These are phyloP conservation scores for Limnephilus auricula DNA, from an alignment of 2,888 invertebrate genomes.

Conservation along the genomic window DNA sequence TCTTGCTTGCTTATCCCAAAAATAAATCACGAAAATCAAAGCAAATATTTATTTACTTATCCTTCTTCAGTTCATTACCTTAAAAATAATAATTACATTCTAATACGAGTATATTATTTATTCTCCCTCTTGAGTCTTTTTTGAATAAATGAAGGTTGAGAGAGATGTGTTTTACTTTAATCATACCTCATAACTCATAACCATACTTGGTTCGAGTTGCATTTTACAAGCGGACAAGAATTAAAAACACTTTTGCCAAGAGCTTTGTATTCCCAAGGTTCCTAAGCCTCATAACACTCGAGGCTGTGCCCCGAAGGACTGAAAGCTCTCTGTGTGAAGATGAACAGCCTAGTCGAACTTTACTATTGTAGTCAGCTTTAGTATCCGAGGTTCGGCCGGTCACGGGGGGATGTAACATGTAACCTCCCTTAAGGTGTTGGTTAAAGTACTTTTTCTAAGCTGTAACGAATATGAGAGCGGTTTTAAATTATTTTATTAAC, in stretches of 20 bases:
- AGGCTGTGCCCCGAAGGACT: neutral
- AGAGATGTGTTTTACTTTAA: too few species aligned
- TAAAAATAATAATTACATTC: too few species aligned
- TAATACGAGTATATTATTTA: too few species aligned
- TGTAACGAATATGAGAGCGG: neutral
- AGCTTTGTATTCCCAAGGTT: neutral
- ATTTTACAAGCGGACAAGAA: neutral
- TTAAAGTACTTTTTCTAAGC: neutral
- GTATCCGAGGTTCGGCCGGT: neutral
- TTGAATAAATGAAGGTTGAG: too few species aligned
- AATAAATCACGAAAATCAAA: too few species aligned
- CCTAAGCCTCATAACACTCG: neutral
- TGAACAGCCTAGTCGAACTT: neutral
- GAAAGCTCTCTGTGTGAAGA: neutral
- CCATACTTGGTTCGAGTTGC: too few species aligned
- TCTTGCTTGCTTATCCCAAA: too few species aligned
- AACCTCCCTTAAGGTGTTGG: neutral
- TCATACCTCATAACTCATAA: too few species aligned
- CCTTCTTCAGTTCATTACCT: too few species aligned
- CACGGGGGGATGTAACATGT: neutral
- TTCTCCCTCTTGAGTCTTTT: too few species aligned
- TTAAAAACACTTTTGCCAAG: neutral
- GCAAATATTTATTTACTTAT: too few species aligned
- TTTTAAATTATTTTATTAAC: neutral
- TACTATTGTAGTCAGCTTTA: neutral